Evolutionary conservation across 2,113 vertebrate species (phyloP).

Genomic region (Scartelaos histophorus): DNA sequence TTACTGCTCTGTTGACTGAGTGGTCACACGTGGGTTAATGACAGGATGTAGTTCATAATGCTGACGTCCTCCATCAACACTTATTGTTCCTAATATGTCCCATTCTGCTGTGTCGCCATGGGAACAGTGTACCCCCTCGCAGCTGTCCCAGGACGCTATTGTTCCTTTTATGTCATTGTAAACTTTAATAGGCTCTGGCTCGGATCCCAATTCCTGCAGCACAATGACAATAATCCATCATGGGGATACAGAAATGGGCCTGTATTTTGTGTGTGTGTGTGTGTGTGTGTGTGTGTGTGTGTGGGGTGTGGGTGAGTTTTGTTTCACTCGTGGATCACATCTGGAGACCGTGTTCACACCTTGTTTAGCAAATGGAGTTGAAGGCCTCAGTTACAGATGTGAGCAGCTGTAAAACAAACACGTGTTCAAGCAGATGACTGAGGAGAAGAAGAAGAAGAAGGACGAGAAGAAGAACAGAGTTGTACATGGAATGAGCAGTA

Average conservation of each 20-base stretch:
- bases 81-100: slow-evolving; percentile 30
- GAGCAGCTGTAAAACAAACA: not conserved
- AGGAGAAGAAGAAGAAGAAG: not conserved
- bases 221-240: slow-evolving; percentile 65
- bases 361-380: slow-evolving; percentile 13
- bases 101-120: slow-evolving; percentile 47
- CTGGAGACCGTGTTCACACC: slow-evolving; percentile 33
- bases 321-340: slow-evolving; percentile 23
- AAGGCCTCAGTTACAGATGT: slow-evolving; percentile 3
- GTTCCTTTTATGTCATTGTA: slow-evolving; percentile 62
- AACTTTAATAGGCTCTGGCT: slow-evolving; percentile 61
- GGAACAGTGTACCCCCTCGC: slow-evolving; percentile 38
- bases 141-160: slow-evolving; percentile 55
- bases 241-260: slow-evolving; percentile 56
- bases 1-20: not conserved
- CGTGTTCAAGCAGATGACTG: not conserved
- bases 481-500: not conserved
- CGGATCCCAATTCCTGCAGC: slow-evolving; percentile 48
- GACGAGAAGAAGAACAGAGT: not conserved
- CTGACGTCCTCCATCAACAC: slow-evolving; percentile 38
- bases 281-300: too few relatives aligned
- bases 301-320: slow-evolving; percentile 30
- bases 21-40: slow-evolving; percentile 3
- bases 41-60: slow-evolving; percentile 25
- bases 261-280: not conserved